phyloP scores from a whole-genome alignment of 2,888 invertebrate species.

The Cerceris ruficornis region DNA sequence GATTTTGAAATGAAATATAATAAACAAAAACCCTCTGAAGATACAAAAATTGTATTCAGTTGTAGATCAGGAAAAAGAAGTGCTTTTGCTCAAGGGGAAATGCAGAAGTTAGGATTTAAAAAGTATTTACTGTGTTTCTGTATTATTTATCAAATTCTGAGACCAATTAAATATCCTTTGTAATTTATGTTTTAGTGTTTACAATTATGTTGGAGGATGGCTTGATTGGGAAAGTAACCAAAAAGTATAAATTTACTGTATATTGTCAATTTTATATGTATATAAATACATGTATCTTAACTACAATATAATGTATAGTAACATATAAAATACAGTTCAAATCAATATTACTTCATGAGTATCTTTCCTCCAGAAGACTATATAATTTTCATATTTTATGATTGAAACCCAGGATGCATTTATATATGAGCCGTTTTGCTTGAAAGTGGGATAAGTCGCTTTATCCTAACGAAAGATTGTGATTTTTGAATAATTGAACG shows the following conservation, averaged over 20 bases:
- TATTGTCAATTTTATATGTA: background rate
- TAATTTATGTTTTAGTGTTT: conserved; percentile 82
- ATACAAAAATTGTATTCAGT: conserved; percentile 86
- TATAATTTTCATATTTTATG: background rate
- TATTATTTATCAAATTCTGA: background rate
- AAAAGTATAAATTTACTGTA: conserved; percentile 44
- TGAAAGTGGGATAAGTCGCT: too few species aligned
- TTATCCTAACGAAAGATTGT: too few species aligned
- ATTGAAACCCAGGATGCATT: too few species aligned
- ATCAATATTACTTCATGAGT: background rate
- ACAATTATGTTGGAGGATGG: conserved; percentile 85
- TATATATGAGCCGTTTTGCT: too few species aligned
- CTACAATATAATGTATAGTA: conserved; percentile 11
- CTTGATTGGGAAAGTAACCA: conserved; percentile 83
- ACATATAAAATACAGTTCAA: background rate
- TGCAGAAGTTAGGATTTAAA: conserved; percentile 84
- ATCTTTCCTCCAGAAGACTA: conserved; percentile 1
- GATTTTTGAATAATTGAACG: too few species aligned
- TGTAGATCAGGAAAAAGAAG: conserved; percentile 88
- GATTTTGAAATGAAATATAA: conserved; percentile 85
- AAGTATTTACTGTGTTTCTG: conserved; percentile 82
- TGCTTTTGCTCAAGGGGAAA: conserved; percentile 84
- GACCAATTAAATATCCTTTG: background rate
- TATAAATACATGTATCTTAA: background rate
- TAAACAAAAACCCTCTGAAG: conserved; percentile 84